phyloP scores from a whole-genome alignment of 2,113 vertebrate species.

The Tamias sibiricus region DNA sequence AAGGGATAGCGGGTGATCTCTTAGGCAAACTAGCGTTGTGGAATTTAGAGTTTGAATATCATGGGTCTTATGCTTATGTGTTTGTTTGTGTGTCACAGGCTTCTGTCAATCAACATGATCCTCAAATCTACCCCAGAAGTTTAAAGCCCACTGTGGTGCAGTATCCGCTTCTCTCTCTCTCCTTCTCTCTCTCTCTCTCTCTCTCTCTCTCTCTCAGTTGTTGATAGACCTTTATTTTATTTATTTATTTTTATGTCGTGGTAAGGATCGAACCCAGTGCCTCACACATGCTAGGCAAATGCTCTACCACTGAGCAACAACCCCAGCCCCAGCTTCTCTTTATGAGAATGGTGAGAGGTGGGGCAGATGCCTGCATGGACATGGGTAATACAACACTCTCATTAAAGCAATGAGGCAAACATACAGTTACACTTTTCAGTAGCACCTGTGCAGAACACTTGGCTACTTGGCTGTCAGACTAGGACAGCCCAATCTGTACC shows the following conservation, averaged over 20 bases:
- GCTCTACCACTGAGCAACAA: no score
- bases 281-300: no score
- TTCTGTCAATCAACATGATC: not conserved
- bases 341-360: not conserved
- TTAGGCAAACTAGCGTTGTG: not conserved
- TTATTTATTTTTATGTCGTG: no score
- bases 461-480: not conserved
- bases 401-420: not conserved
- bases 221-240: no score
- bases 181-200: no score
- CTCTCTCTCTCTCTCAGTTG: no score
- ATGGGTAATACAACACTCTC: not conserved
- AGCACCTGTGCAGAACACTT: accelerated
- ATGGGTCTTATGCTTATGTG: not conserved
- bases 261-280: no score
- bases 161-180: not conserved
- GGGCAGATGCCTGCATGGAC: not conserved
- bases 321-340: not conserved
- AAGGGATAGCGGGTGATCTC: not conserved
- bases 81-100: not conserved
- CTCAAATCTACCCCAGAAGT: not conserved
- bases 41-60: conserved; percentile 13
- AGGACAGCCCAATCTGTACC: not conserved
- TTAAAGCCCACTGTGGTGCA: not conserved
- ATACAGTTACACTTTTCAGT: not conserved